Conservation (phyloP, 2,113 vertebrate genomes). For the Tachysurus vachellii region DNA sequence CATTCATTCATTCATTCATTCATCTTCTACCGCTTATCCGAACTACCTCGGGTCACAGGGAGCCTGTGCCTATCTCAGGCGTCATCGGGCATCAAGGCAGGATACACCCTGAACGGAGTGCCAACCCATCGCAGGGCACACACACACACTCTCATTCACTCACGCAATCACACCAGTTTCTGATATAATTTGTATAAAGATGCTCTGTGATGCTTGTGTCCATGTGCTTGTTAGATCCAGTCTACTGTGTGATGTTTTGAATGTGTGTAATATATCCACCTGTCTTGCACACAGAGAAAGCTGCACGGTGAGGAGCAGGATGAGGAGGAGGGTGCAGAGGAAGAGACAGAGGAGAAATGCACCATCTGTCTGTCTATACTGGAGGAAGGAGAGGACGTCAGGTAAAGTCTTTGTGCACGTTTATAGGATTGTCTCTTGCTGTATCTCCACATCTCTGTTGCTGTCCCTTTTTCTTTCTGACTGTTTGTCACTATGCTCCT, state of each 20-base stretch:
- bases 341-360: slow-evolving; percentile 98
- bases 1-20: no score
- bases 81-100: no score
- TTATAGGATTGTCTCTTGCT: neutral
- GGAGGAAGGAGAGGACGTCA: slow-evolving; percentile 99
- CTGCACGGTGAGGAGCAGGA: slow-evolving; percentile 97
- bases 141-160: no score
- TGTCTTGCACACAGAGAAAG: slow-evolving; percentile 89
- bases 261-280: slow-evolving; percentile 39
- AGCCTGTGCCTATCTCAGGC: no score
- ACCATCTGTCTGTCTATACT: slow-evolving; percentile 98
- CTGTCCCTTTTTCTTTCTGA: neutral
- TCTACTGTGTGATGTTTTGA: neutral
- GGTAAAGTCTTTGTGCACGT: slow-evolving; percentile 74
- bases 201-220: neutral
- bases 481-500: neutral
- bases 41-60: no score
- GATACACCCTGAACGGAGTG: no score
- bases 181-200: neutral
- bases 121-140: no score
- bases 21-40: no score
- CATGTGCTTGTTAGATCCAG: neutral
- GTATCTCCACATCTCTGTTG: neutral
- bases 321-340: slow-evolving; percentile 92
- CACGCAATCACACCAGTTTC: no score